phyloP scores from a whole-genome alignment of 2,888 invertebrate species.

The Drosophila subsilvestris region DNA sequence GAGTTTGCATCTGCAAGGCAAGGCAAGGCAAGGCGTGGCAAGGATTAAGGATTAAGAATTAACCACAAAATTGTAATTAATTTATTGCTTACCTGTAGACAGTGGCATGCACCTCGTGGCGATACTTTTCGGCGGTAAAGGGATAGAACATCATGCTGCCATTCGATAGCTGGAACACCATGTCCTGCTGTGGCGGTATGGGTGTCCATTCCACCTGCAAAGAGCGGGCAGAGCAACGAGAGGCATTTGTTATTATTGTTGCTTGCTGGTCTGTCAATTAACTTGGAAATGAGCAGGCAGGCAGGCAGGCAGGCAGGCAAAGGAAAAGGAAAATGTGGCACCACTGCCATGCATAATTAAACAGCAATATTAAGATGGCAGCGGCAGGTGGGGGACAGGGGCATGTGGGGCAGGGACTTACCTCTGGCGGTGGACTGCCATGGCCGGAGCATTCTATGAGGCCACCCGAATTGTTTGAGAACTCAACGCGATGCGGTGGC shows the following conservation, averaged over 20 bases:
- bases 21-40: too few relatives aligned
- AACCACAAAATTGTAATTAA: constrained; percentile 8
- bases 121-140: constrained; percentile 91
- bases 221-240: neutral
- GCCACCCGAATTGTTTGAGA: constrained; percentile 90
- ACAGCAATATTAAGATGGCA: constrained; percentile 46
- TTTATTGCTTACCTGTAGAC: constrained; percentile 88
- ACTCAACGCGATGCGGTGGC: constrained; percentile 90
- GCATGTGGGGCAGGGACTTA: constrained; percentile 67
- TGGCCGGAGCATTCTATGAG: constrained; percentile 89
- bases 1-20: constrained; percentile 85
- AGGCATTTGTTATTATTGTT: neutral
- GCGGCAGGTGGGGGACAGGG: neutral
- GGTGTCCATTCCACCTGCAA: constrained; percentile 90
- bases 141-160: constrained; percentile 94
- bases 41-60: constrained; percentile 3
- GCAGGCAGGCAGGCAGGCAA: constrained; percentile 17
- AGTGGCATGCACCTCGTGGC: constrained; percentile 93
- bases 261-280: constrained; percentile 65
- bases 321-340: constrained; percentile 32
- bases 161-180: constrained; percentile 91
- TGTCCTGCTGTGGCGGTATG: constrained; percentile 88
- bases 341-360: constrained; percentile 76
- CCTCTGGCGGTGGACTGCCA: constrained; percentile 89
- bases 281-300: constrained; percentile 63